Conservation (phyloP, 2,113 vertebrate species). For the Hirundichthys speculiger region DNA sequence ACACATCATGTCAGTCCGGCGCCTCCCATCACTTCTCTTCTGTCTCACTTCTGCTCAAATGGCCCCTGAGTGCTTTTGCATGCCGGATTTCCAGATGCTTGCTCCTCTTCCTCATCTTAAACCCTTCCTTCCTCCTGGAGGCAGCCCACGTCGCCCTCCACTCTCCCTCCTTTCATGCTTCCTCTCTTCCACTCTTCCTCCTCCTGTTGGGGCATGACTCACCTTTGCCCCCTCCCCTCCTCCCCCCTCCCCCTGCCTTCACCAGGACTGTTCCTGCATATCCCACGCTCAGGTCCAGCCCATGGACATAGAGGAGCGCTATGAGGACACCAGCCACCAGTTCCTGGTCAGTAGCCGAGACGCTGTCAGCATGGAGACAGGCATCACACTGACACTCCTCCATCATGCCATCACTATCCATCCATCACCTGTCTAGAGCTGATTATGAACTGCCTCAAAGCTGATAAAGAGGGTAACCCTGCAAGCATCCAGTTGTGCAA, state of each 20-base stretch:
- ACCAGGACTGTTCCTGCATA: conserved; percentile 96
- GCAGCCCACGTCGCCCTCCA: conserved; percentile 4
- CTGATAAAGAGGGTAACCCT: too few relatives aligned
- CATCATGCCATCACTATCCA: conserved; percentile 10
- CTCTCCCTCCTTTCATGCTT: conserved; percentile 5
- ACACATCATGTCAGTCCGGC: too few relatives aligned
- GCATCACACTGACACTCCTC: conserved; percentile 29
- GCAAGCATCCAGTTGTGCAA: too few relatives aligned
- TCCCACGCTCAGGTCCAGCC: conserved; percentile 92
- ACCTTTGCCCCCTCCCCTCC: conserved; percentile 62
- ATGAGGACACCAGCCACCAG: conserved; percentile 86
- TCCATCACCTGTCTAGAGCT: not conserved
- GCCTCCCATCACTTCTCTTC: too few relatives aligned
- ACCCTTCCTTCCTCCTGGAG: not conserved
- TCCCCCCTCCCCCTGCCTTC: conserved; percentile 40
- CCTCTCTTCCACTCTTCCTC: not conserved
- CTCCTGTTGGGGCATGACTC: conserved; percentile 58
- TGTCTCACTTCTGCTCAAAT: too few relatives aligned
- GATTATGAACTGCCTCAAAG: too few relatives aligned
- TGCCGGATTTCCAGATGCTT: conserved; percentile 19
- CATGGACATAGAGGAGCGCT: conserved; percentile 88
- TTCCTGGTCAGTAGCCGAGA: conserved; percentile 85
- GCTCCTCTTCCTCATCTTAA: conserved; percentile 17
- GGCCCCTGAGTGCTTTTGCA: too few relatives aligned
- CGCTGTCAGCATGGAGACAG: conserved; percentile 49